A percentile compares a stretch with the other conserved stretches of the same genome.
Evolutionary conservation across 2,888 invertebrate species (phyloP).

Genomic region (Brachynemurus nebulosus): DNA sequence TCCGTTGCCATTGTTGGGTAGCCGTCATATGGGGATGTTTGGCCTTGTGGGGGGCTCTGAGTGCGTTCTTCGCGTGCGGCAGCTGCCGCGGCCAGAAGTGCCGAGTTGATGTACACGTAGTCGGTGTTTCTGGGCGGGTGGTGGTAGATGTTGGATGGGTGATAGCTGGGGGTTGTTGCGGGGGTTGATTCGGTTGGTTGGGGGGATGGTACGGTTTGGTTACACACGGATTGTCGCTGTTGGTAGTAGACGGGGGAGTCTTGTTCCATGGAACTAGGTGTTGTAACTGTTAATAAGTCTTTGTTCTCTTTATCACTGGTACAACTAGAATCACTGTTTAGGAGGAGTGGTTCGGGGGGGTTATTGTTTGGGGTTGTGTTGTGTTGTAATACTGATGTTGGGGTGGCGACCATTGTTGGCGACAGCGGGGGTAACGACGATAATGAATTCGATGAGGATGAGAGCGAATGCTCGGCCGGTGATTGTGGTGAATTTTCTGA

Average conservation of each 20-base stretch:
- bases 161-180: not conserved
- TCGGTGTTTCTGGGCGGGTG: not conserved
- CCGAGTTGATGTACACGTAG: no score
- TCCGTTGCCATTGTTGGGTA: constrained; percentile 23
- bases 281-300: constrained; percentile 20
- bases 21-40: constrained; percentile 22
- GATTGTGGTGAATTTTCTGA: constrained; percentile 36
- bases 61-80: constrained; percentile 26
- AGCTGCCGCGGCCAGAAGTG: constrained; percentile 31
- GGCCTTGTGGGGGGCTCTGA: constrained; percentile 6
- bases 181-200: not conserved
- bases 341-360: not conserved
- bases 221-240: not conserved
- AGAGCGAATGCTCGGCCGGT: constrained; percentile 27
- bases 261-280: constrained; percentile 17
- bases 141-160: not conserved
- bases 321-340: constrained; percentile 3
- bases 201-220: not conserved
- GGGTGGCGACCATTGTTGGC: constrained; percentile 17
- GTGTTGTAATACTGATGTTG: constrained; percentile 7
- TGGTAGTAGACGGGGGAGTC: not conserved
- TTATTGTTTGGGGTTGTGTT: constrained; percentile 9
- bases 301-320: constrained; percentile 41
- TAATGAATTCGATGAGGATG: constrained; percentile 35
- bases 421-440: constrained; percentile 34